Conservation (phyloP, 2,888 invertebrate genomes). For the Conomelus anceps region DNA sequence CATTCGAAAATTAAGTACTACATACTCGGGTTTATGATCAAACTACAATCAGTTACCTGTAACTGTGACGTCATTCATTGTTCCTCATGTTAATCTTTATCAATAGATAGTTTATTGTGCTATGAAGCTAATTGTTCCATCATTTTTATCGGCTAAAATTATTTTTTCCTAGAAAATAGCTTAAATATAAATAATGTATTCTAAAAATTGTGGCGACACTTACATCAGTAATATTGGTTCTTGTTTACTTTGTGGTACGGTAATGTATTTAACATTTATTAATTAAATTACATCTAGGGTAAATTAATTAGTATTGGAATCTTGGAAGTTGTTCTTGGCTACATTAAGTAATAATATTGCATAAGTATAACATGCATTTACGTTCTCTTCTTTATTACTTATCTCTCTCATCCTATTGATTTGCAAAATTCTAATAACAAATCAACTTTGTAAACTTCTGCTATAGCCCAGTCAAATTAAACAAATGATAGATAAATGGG, state of each 20-base stretch:
- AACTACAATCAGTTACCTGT: not conserved
- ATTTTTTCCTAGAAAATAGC: not conserved
- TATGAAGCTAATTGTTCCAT: not conserved
- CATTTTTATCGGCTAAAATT: not conserved
- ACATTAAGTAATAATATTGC: too few species aligned
- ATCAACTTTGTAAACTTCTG: too few species aligned
- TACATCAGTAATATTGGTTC: not conserved
- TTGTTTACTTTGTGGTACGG: not conserved
- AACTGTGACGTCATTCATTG: not conserved
- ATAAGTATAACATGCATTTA: too few species aligned
- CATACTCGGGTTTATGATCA: not conserved
- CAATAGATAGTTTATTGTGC: not conserved
- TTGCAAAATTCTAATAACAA: too few species aligned
- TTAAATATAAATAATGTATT: not conserved
- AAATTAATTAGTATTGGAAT: too few species aligned
- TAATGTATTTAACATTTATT: not conserved
- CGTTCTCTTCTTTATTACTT: too few species aligned
- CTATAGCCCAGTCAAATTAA: too few species aligned
- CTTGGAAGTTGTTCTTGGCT: too few species aligned
- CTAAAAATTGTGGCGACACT: not conserved
- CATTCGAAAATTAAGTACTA: not conserved
- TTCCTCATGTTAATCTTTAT: not conserved
- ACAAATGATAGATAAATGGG: too few species aligned
- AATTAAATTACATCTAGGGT: too few species aligned
- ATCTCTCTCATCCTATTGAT: too few species aligned